Evolutionary conservation across 2,888 invertebrate species (phyloP), one percentile per base, ranked within the genome.

Genomic region (Furcula furcula): DNA sequence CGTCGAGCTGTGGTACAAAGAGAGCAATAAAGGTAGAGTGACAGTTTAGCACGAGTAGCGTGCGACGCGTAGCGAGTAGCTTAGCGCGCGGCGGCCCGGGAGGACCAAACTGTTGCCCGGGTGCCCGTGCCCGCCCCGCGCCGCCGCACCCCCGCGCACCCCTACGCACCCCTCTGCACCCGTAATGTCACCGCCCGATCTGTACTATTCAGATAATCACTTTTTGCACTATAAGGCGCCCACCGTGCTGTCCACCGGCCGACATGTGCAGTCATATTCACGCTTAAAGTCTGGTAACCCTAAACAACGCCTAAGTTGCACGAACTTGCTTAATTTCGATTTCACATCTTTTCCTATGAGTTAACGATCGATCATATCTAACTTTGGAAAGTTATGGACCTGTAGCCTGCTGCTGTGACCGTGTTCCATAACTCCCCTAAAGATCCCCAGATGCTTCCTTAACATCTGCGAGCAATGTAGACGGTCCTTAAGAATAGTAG

Each of bases 1-100:
- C 80, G 80, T 84, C 82, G 83, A 84, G 85, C 85, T 85, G 85
- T 86, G 85, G 82, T 81, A 81, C 76, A 78, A 82, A 76, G 81
- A 80, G 81, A 85, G 81, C 82, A 84, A 84, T 85, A 85, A 82
- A 69, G 65, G 69, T 74, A 74, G 69, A 64, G 65, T 61, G 71
- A 59, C 69, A 65, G 61, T 63, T 63, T 58, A 63, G 58, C 73
- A 76, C 73, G 72, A 73, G 55, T 79, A 78, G 77, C 75, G 78
- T 76, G 78, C 61, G 55, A 56, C 54, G 76, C 59, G 66, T 72
- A 70, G 71, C 63, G 56, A 54, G 52, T 65, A 64, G 65, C 54
- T 34, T 47, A 48, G 59, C 54, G 59, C 42, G 56, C 41, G 52
- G 61, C 62, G 56, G 43, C 60, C 63, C 62, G 70, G 57, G 67